Percentiles rank a stretch among this genome's conserved stretches.
phyloP scores from a whole-genome alignment of 2,113 vertebrate genomes.

The Leptosomus discolor region DNA sequence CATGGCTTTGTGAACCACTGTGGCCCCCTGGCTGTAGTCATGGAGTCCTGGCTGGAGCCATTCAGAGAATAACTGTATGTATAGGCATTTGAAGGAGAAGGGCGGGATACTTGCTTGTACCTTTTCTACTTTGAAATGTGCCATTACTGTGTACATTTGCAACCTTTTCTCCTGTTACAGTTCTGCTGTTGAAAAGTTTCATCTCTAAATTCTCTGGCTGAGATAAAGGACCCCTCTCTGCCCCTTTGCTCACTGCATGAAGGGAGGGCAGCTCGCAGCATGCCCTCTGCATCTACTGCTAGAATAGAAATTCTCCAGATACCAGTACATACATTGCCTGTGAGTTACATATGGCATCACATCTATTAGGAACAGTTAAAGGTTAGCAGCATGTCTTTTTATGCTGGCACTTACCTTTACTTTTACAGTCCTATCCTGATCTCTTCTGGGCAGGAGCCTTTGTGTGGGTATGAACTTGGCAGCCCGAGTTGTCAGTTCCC shows the following conservation, averaged over 20 bases:
- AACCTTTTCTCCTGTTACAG: background rate
- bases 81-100: background rate
- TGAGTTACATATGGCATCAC: background rate
- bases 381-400: background rate
- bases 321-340: accelerated
- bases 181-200: background rate
- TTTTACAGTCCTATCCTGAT: background rate
- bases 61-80: background rate
- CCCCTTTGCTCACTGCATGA: background rate
- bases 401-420: background rate
- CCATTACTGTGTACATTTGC: background rate
- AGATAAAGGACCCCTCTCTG: background rate
- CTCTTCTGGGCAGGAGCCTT: background rate
- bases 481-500: background rate
- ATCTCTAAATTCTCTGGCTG: background rate
- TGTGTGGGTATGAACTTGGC: background rate
- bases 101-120: background rate
- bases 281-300: background rate
- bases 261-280: accelerated
- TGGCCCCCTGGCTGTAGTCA: too few species aligned
- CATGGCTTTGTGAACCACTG: background rate
- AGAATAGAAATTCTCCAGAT: background rate
- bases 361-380: background rate
- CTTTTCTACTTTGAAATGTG: background rate
- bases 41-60: accelerated